Base-by-base conservation (phyloP, 2,113 vertebrate genomes). In the Desmodus rotundus region DNA sequence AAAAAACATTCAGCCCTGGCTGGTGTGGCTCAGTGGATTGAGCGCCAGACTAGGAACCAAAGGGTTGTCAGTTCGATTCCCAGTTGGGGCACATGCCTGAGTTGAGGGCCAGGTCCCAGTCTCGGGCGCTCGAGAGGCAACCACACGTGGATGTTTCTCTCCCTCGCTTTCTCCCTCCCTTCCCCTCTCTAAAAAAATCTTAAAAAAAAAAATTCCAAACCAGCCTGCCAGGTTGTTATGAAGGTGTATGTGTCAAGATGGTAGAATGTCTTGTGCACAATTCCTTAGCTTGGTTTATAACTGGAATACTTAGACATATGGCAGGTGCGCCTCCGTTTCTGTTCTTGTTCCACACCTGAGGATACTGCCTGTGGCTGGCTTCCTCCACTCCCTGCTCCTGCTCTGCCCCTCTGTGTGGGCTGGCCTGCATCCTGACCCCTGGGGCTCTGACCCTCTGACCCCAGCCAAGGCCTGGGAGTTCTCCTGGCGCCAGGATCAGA, bases 401-500 rank as follows among this genome's bases (percentile, higher is more conserved):
- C 47, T 22, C 22, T 1, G 7, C 38, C n/a, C 24, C 70, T 47
- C 77, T 0, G 5, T 36, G 17, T 20, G 14, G 0, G 38, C 7
- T 45, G 2, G 5, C 47, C 54, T 8, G 24, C 0, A 1, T 3
- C 33, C 33, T 26, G 4, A 50, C 20, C 50, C 41, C 12, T 9
- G 47, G 36, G 31, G 7, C 65, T 81, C 67, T 45, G 43, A 78
- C 91, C 61, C 82, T 80, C 50, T 89, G 78, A 91, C 93, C 92
- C 81, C 22, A 26, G 68, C 67, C 73, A 70, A 70, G 84, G 83
- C 43, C 91, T 20, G 33, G 86, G 96, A 92, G 86, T 31, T 78
- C 96, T 94, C 24, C 76, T 22, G 92, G 93, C 33, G 38, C 91
- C 36, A 0, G 28, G 96, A 96, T 96, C 91, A 72, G 94, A 95